A percentile compares a stretch with the other conserved stretches of the same genome.
Evolutionary conservation across 2,797 vertebrate genomes (phyloP).

Genomic region (Acrocephalus scirpaceus): DNA sequence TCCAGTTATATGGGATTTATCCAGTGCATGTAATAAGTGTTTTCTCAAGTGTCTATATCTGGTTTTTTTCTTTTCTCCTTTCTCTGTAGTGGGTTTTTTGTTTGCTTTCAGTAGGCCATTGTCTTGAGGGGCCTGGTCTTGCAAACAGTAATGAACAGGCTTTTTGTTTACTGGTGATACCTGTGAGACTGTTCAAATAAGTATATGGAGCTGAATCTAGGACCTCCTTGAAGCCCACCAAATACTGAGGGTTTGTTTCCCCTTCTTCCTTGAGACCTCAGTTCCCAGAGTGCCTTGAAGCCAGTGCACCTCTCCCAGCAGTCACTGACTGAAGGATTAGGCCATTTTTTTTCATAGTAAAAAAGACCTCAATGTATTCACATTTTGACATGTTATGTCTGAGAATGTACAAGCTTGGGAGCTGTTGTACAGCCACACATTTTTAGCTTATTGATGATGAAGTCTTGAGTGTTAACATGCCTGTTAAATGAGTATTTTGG

Average conservation of each 20-base stretch:
- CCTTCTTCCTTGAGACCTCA: not conserved
- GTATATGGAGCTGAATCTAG: not conserved
- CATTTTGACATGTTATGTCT: not conserved
- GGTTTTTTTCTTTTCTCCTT: not conserved
- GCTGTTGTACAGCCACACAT: not conserved
- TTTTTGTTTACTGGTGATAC: not conserved
- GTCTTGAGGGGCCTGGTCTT: not conserved
- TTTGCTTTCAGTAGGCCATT: not conserved
- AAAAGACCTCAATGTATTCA: not conserved
- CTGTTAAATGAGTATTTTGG: not conserved
- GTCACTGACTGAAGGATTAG: not conserved
- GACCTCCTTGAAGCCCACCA: not conserved
- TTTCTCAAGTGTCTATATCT: not conserved
- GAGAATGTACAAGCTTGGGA: not conserved
- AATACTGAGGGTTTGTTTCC: not conserved
- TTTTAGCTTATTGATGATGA: slow-evolving; percentile 25
- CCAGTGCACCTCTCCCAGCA: not conserved
- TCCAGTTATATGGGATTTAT: not conserved
- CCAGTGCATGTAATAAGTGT: not conserved
- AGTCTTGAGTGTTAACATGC: slow-evolving; percentile 54
- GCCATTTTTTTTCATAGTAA: not conserved
- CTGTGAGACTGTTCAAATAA: not conserved
- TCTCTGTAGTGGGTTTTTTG: not conserved
- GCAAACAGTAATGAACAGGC: not conserved
- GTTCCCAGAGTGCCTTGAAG: not conserved